phyloP scores from a whole-genome alignment of 2,797 vertebrate species.

The Enteromius argenteus region DNA sequence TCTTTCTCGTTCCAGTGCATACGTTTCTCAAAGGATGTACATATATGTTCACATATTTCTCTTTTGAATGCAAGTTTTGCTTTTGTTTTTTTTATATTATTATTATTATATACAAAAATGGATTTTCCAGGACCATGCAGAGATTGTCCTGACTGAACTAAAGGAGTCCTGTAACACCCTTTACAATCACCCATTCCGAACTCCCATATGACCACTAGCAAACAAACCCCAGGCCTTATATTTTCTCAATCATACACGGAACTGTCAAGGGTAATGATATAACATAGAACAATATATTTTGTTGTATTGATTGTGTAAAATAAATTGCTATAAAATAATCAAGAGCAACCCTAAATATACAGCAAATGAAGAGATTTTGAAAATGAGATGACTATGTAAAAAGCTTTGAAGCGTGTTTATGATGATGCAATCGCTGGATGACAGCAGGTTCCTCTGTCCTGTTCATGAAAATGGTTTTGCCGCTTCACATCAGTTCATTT shows the following conservation, averaged over 20 bases:
- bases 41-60: constrained; percentile 91
- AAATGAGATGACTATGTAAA: constrained; percentile 91
- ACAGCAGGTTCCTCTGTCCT: constrained; percentile 67
- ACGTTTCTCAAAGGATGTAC: constrained; percentile 92
- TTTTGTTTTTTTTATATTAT: constrained; percentile 69
- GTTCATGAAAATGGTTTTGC: constrained; percentile 82
- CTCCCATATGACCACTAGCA: constrained; percentile 98
- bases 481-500: constrained; percentile 81
- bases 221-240: constrained; percentile 99
- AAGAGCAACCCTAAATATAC: constrained; percentile 92
- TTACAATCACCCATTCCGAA: constrained; percentile 78
- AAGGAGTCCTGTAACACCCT: constrained; percentile 85
- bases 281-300: constrained; percentile 92
- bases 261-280: constrained; percentile 94
- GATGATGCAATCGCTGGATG: constrained; percentile 69
- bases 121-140: constrained; percentile 81
- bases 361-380: constrained; percentile 89
- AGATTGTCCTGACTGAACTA: constrained; percentile 89
- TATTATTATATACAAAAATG: constrained; percentile 89
- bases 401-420: constrained; percentile 78
- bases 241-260: constrained; percentile 99
- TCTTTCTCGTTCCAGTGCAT: constrained; percentile 69
- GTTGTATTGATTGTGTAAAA: constrained; percentile 99
- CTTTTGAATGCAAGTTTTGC: constrained; percentile 86
- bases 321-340: constrained; percentile 74